phyloP scores from a whole-genome alignment of 2,888 invertebrate species.

The Lissonota sp. region DNA sequence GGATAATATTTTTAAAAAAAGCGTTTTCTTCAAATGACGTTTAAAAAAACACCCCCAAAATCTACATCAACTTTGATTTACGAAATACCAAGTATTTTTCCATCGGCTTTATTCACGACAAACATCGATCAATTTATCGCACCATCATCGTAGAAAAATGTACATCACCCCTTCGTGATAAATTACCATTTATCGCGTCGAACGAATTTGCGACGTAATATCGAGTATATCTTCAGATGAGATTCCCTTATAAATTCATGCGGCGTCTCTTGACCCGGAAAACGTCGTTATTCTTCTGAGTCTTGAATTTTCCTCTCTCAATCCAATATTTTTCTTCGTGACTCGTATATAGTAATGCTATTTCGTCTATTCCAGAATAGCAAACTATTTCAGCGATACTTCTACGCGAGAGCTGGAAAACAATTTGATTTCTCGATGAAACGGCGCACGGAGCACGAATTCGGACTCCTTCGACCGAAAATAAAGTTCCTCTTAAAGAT shows the following conservation, averaged over 20 bases:
- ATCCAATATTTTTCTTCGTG: background rate
- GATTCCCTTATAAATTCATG: slow-evolving; percentile 3
- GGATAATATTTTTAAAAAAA: no score
- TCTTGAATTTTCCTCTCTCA: background rate
- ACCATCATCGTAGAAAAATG: no score
- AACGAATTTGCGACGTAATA: slow-evolving; percentile 1
- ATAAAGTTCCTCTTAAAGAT: slow-evolving; percentile 4
- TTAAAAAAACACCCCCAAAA: no score
- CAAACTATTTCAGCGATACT: slow-evolving; percentile 17
- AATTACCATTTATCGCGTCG: background rate
- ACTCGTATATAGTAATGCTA: background rate
- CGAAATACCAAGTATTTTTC: no score
- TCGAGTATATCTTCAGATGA: slow-evolving; percentile 10
- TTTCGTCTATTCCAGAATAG: slow-evolving; percentile 6
- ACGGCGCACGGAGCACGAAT: background rate
- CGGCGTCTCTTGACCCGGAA: slow-evolving; percentile 29
- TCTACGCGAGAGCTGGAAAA: slow-evolving; percentile 24
- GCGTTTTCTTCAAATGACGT: no score
- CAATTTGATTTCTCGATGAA: background rate
- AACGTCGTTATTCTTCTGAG: slow-evolving; percentile 7
- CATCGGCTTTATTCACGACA: no score
- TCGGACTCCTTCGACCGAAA: slow-evolving; percentile 5
- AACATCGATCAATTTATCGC: no score
- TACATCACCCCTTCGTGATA: no score
- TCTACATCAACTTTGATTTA: no score